These are phyloP conservation scores for Pithecia hirsuta DNA, from an alignment of 2,797 vertebrate species.

Conservation along the genomic window DNA sequence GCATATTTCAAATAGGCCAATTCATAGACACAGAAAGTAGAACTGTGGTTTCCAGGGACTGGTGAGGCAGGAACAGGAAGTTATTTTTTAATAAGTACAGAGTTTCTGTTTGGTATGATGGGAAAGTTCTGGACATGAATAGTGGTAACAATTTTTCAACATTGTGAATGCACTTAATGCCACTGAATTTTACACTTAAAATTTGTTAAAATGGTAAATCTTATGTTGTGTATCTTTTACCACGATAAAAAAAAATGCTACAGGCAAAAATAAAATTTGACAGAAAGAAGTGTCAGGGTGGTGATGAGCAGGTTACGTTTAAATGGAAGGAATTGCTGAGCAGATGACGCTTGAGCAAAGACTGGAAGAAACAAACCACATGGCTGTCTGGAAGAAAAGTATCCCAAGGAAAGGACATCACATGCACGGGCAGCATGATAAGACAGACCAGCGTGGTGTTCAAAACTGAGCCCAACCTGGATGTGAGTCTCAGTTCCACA, in stretches of 20 bases:
- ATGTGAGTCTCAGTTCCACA: not conserved
- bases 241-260: not conserved
- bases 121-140: not conserved
- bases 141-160: not conserved
- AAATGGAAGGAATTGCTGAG: not conserved
- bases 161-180: not conserved
- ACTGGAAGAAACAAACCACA: not conserved
- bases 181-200: not conserved
- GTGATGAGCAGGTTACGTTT: not conserved
- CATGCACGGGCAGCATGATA: rapidly evolving
- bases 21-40: not conserved
- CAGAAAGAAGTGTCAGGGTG: not conserved
- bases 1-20: not conserved
- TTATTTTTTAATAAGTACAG: not conserved
- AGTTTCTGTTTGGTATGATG: not conserved
- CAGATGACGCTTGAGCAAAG: not conserved
- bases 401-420: not conserved
- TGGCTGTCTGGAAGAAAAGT: not conserved
- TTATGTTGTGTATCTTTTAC: not conserved
- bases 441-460: rapidly evolving
- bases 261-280: not conserved
- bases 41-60: not conserved
- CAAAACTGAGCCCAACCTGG: not conserved
- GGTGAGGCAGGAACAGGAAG: not conserved
- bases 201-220: not conserved